phyloP scores from a whole-genome alignment of 2,888 invertebrate species.

The Microplitis deprimator region DNA sequence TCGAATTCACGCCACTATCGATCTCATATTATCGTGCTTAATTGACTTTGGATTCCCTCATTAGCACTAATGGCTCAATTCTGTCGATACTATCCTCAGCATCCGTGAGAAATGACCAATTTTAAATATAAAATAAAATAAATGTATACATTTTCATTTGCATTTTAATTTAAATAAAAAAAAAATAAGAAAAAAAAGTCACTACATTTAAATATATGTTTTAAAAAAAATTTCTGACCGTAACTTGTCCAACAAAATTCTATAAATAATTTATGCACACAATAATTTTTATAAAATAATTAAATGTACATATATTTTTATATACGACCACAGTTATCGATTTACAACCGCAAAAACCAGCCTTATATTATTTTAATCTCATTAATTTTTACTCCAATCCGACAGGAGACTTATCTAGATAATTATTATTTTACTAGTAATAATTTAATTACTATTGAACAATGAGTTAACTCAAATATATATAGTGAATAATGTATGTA shows the following conservation, averaged over 20 bases:
- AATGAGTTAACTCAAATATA: too few species aligned
- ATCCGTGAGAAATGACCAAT: neutral
- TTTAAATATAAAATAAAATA: neutral
- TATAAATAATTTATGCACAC: neutral
- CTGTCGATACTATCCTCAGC: conserved; percentile 32
- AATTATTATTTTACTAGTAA: too few species aligned
- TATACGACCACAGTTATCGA: conserved; percentile 14
- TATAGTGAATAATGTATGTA: too few species aligned
- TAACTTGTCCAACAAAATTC: too few species aligned
- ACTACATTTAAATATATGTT: too few species aligned
- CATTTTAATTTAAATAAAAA: neutral
- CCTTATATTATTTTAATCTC: conserved; percentile 5
- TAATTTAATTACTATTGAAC: too few species aligned
- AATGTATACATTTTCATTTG: neutral
- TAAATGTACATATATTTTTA: neutral
- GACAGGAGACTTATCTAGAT: neutral
- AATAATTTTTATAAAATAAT: neutral
- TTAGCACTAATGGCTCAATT: conserved; percentile 67
- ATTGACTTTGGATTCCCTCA: conserved; percentile 67
- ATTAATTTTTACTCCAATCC: neutral
- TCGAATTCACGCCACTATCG: conserved; percentile 60
- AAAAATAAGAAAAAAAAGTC: too few species aligned
- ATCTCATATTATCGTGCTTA: conserved; percentile 64
- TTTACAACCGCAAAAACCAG: conserved; percentile 23
- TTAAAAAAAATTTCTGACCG: too few species aligned